phyloP scores from a whole-genome alignment of 2,113 vertebrate genomes.

The Oophaga pumilio region DNA sequence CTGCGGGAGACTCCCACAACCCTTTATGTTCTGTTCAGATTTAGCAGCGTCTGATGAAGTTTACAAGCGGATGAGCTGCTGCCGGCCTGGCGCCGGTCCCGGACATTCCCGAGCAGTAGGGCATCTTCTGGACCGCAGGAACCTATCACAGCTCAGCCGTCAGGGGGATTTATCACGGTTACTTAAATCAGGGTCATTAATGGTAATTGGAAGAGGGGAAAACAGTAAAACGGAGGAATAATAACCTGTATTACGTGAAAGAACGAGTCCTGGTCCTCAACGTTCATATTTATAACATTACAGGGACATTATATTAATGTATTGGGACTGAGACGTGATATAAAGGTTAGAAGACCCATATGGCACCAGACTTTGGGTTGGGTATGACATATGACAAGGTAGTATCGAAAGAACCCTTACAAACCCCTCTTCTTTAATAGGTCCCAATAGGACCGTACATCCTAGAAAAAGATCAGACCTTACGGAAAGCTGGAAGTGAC shows the following conservation, averaged over 20 bases:
- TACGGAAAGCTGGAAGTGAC: no score
- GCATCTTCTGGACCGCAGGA: not conserved
- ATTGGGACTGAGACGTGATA: no score
- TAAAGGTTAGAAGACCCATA: no score
- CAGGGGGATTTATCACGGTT: not conserved
- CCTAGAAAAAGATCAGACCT: no score
- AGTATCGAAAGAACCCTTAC: no score
- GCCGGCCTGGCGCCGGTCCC: not conserved
- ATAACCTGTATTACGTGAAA: not conserved
- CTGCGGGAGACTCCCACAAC: not conserved
- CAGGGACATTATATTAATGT: no score
- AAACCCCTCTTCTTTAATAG: no score
- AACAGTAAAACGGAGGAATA: no score
- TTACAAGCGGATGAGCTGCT: constrained; percentile 29
- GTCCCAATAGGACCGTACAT: no score
- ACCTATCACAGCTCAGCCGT: not conserved
- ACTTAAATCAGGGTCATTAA: not conserved
- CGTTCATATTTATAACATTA: no score
- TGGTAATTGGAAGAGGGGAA: not conserved
- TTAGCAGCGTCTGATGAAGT: not conserved
- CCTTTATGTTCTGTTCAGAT: not conserved
- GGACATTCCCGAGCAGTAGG: constrained; percentile 32
- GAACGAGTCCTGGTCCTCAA: not conserved
- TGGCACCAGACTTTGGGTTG: no score
- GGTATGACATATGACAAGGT: no score